Base-by-base conservation (phyloP, 2,888 invertebrate species). In the Fragum sueziense region DNA sequence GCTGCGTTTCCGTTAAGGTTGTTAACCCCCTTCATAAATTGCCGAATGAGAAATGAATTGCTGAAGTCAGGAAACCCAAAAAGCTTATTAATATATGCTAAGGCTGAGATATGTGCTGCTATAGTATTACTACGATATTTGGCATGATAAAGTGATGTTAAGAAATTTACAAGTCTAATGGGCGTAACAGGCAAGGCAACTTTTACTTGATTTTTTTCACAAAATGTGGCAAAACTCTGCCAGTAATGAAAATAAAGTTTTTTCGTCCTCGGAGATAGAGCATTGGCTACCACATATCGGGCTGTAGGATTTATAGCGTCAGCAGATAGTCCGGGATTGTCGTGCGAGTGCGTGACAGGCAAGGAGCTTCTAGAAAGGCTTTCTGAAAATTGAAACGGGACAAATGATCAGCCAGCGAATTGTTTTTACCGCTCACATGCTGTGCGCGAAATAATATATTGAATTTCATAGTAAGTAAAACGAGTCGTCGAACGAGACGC, bases 341-440 rank as follows among this genome's bases (percentile, higher is more conserved):
- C 6, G 22, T 31, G 7, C 29, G 69, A 4, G 7, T 22, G 14
- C 17, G n/a, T 11, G 7, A 27, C 31, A 61, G 61, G 7, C 52
- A 52, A 20, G 57, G 70, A n/a, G 70, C 70, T 2, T 25, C 1
- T 57, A n/a, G 31, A 1, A 31, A 17, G 9, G 57, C 70, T 6
- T 70, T 20, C 70, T 70, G 70, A 70, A 70, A 70, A 33, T 70
- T 14, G 57, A 70, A 70, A 1, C 70, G 57, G 2, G 70, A 70
- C 1, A 57, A 17, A 2, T 14, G 34, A 22, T 70, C 70, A 70
- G 70, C 70, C 11, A 70, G 7, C 1, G 22, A n/a, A 54, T 70
- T 70, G 1, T 6, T 17, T 4, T 11, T 4, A 17, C 70, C 70
- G 3, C 33, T 17, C 17, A 70, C 27, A 33, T 70, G 70, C 20